These are phyloP conservation scores for Halocynthia aurantium DNA, from an alignment of 23 tunicate genomes.

Conservation along the genomic window DNA sequence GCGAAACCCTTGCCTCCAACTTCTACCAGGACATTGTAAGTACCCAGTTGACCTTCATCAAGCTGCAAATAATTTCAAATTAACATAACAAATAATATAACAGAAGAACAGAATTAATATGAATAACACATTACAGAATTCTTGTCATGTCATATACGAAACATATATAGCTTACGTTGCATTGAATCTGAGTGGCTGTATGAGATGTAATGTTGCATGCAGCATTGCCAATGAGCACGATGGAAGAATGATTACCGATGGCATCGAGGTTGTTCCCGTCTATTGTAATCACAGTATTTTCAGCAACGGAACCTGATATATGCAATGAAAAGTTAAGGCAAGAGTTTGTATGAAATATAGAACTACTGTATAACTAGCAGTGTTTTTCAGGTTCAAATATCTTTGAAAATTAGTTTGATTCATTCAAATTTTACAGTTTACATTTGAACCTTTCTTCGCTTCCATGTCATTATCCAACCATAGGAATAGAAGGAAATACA, in stretches of 20 bases:
- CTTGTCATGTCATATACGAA: background rate
- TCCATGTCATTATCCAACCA: background rate
- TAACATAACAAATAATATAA: background rate
- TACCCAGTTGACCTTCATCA: conserved; percentile 14
- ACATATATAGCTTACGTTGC: background rate
- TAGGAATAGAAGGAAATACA: background rate
- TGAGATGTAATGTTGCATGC: conserved; percentile 7
- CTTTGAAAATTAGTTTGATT: too few species aligned
- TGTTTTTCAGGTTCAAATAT: too few species aligned
- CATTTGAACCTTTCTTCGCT: too few species aligned
- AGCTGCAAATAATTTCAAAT: background rate
- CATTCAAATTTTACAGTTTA: too few species aligned
- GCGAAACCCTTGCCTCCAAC: conserved; percentile 28
- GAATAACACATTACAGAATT: background rate
- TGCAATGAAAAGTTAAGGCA: too few species aligned
- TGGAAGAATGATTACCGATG: background rate
- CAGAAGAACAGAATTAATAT: background rate
- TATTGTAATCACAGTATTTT: conserved; percentile 5
- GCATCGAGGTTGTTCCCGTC: conserved; percentile 4
- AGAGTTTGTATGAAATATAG: too few species aligned
- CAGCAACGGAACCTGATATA: conserved; percentile 2
- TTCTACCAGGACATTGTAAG: background rate
- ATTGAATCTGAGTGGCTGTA: conserved; percentile 12
- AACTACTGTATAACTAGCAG: too few species aligned
- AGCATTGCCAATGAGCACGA: conserved; percentile 7